Evolutionary conservation across 2,797 vertebrate genomes (phyloP), one percentile per base, ranked within the genome.

Genomic region (Choloepus didactylus): DNA sequence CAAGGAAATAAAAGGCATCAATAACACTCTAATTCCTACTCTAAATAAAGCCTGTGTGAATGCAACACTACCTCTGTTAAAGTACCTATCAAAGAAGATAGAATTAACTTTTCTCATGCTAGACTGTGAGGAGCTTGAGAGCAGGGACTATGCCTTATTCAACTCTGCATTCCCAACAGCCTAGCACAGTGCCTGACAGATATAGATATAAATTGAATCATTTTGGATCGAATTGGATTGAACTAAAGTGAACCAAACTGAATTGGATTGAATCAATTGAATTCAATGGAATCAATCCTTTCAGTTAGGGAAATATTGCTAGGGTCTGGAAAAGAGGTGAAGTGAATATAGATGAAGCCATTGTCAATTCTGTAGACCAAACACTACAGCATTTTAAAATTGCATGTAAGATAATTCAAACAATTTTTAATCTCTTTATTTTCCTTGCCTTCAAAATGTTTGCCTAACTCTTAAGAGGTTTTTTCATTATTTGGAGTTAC

Each of bases 91-190:
- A 80, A 0, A 12, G 11, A 91, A 66, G n/a, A 44, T 3, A 75
- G 5, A 75, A 87, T 64, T 31, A 79, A 51, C 69, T 5, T 1
- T 9, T 89, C 9, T 84, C 25, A 35, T 80, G 9, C 59, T 87
- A 84, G 41, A 12, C n/a, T 69, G 27, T n/a, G n/a, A 83, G 18
- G 29, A 89, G 49, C 29, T 60, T 87, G 60, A 89, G 75, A 90
- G 10, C 18, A 88, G 25, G 35, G 70, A 95, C 19, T 84, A 44
- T 44, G 44, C 70, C 14, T 49, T 92, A 79, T 15, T 95, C 18
- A 59, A 82, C 80, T 95, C 93, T 84, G 41, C 27, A 93, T 89
- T 84, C 19, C 44, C 27, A 83, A 95, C 38, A 96, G 87, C 14
- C 27, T 54, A 92, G n/a, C 27, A 87, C 4, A 87, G 41, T 49